phyloP scores from a whole-genome alignment of 2,113 vertebrate species.

The Amazona guildingii region DNA sequence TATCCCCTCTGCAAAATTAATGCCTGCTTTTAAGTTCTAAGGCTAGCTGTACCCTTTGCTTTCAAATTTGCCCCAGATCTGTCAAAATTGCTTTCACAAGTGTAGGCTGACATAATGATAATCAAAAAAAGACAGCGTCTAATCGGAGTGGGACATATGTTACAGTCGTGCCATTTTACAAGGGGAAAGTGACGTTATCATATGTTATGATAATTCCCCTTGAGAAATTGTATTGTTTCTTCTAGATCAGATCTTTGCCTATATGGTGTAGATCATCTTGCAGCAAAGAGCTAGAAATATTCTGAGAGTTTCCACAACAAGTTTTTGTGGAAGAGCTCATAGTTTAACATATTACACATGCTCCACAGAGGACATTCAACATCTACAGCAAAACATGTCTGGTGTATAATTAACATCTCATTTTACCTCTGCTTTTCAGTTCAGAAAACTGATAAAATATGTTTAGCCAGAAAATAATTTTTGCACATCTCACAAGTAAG shows the following conservation, averaged over 20 bases:
- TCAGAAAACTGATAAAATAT: not conserved
- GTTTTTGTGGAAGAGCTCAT: not conserved
- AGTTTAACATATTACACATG: not conserved
- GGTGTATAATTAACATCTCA: not conserved
- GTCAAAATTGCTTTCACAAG: slow-evolving; percentile 56
- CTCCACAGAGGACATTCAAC: not conserved
- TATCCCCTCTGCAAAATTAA: slow-evolving; percentile 31
- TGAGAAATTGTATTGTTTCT: slow-evolving; percentile 25
- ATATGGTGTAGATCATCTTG: not conserved
- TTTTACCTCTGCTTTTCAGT: slow-evolving; percentile 14
- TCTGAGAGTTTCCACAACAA: not conserved
- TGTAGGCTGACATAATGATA: slow-evolving; percentile 35
- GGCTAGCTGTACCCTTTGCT: slow-evolving; percentile 25
- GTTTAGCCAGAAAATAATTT: not conserved
- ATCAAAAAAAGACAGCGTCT: slow-evolving; percentile 47
- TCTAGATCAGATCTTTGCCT: not conserved
- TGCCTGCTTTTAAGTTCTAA: slow-evolving; percentile 26
- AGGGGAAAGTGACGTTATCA: not conserved
- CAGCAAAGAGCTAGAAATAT: not conserved
- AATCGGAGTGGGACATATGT: slow-evolving; percentile 47
- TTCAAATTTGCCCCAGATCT: slow-evolving; percentile 62
- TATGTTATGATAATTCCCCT: not conserved
- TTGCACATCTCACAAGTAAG: not conserved
- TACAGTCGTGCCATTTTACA: slow-evolving; percentile 24
- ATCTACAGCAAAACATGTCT: slow-evolving; percentile 1